Evolutionary conservation across 2,797 vertebrate genomes (phyloP).

Genomic region (Oryzias dopingdopingensis): DNA sequence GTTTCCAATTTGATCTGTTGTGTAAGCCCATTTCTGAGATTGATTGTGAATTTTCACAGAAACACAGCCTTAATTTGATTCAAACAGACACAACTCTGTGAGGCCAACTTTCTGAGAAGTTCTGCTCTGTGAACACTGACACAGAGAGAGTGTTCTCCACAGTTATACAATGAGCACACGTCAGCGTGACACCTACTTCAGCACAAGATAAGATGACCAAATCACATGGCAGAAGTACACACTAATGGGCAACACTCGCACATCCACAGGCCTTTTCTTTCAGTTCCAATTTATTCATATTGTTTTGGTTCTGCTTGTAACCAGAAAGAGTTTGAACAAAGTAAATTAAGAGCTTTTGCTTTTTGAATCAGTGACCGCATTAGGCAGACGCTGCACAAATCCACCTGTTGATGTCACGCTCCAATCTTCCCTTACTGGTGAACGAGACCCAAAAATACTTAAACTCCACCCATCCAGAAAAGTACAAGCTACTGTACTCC

Average conservation of each 20-base stretch:
- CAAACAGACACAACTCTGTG: neutral
- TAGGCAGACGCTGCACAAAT: no score
- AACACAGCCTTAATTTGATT: no score
- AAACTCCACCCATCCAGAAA: no score
- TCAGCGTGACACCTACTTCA: conserved; percentile 17
- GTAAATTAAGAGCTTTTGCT: no score
- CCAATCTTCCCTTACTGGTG: no score
- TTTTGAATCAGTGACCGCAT: no score
- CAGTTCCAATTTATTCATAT: neutral
- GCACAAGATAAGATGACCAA: conserved; percentile 28
- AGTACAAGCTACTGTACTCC: no score
- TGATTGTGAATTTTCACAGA: no score
- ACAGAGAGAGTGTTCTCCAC: conserved; percentile 12
- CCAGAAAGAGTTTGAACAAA: neutral
- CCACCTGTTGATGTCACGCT: no score
- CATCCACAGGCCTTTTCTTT: neutral
- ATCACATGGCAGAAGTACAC: conserved; percentile 30
- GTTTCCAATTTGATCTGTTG: no score
- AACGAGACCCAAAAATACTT: no score
- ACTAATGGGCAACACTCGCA: neutral
- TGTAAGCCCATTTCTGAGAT: no score
- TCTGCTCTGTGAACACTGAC: conserved; percentile 1
- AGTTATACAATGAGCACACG: conserved; percentile 13
- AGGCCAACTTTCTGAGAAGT: conserved; percentile 6
- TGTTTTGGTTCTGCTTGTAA: neutral